A percentile compares a stretch with the other conserved stretches of the same genome.
Evolutionary conservation across 2,888 invertebrate genomes (phyloP).

Genomic region (Orchestes rusci): DNA sequence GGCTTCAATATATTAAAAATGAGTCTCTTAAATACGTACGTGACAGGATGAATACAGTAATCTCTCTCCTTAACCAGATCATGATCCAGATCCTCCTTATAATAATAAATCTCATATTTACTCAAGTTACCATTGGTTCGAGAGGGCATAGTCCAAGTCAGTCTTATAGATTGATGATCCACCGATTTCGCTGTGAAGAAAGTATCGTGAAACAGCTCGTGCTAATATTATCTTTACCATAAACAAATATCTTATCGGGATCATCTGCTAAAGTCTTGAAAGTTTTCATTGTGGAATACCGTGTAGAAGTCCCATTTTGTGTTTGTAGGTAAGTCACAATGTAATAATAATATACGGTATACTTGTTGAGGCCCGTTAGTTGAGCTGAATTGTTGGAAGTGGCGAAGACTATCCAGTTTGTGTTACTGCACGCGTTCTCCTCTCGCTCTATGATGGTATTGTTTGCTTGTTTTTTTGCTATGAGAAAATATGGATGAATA

Average conservation of each 20-base stretch:
- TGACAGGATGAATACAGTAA: slow-evolving; percentile 23
- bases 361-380: slow-evolving; percentile 52
- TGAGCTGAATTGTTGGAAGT: slow-evolving; percentile 29
- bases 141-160: slow-evolving; percentile 13
- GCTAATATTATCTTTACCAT: slow-evolving; percentile 29
- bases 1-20: not conserved
- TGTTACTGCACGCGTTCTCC: slow-evolving; percentile 34
- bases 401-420: slow-evolving; percentile 35
- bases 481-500: too few species aligned
- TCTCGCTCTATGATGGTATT: too few species aligned
- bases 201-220: not conserved
- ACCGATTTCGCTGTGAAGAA: slow-evolving; percentile 9
- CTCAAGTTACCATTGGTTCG: slow-evolving; percentile 6
- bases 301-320: slow-evolving; percentile 15
- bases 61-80: slow-evolving; percentile 14
- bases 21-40: slow-evolving; percentile 17
- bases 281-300: slow-evolving; percentile 44
- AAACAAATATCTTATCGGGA: slow-evolving; percentile 44
- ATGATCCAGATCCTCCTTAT: slow-evolving; percentile 11
- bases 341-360: slow-evolving; percentile 66
- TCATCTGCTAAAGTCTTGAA: slow-evolving; percentile 57
- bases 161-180: slow-evolving; percentile 11
- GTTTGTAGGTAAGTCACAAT: slow-evolving; percentile 50
- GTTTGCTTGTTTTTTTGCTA: too few species aligned
- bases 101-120: slow-evolving; percentile 12